These are phyloP conservation scores for Catostomus latipinnis DNA, from an alignment of 2,797 vertebrate species.

Conservation along the genomic window DNA sequence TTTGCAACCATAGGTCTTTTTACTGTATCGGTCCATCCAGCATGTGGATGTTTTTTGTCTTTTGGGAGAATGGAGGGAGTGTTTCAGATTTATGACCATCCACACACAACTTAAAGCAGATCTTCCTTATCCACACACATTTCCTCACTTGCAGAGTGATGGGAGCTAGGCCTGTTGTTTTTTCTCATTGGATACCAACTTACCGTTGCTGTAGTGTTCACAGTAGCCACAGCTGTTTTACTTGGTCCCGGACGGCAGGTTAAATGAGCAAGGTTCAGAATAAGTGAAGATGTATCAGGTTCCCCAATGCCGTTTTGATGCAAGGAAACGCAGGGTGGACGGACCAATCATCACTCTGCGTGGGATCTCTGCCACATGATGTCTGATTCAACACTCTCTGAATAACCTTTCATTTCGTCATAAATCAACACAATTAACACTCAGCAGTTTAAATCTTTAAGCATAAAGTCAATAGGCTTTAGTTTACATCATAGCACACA, in stretches of 20 bases:
- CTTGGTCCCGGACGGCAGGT: conserved; percentile 32
- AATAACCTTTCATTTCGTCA: conserved; percentile 3
- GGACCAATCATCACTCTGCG: conserved; percentile 29
- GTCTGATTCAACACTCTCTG: not conserved
- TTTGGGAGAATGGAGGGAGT: conserved; percentile 46
- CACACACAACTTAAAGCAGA: conserved; percentile 51
- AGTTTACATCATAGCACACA: too few relatives aligned
- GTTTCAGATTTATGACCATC: conserved; percentile 52
- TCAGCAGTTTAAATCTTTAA: not conserved
- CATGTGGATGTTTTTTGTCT: conserved; percentile 53
- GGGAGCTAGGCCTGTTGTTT: conserved; percentile 42
- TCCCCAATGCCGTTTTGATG: conserved; percentile 22
- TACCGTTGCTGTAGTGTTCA: conserved; percentile 50
- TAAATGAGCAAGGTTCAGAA: conserved; percentile 47
- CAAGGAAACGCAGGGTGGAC: conserved; percentile 34
- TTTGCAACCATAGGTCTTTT: conserved; percentile 51
- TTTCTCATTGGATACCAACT: conserved; percentile 44
- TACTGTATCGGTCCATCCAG: conserved; percentile 24
- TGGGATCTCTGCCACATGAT: conserved; percentile 22
- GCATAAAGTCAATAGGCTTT: not conserved
- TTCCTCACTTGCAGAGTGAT: conserved; percentile 36
- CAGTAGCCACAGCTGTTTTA: conserved; percentile 55
- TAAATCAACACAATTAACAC: conserved; percentile 6
- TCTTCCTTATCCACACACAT: conserved; percentile 48
- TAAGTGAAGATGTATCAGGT: conserved; percentile 47